Base-by-base conservation (phyloP, 2,888 invertebrate genomes). In the Acleris literana region DNA sequence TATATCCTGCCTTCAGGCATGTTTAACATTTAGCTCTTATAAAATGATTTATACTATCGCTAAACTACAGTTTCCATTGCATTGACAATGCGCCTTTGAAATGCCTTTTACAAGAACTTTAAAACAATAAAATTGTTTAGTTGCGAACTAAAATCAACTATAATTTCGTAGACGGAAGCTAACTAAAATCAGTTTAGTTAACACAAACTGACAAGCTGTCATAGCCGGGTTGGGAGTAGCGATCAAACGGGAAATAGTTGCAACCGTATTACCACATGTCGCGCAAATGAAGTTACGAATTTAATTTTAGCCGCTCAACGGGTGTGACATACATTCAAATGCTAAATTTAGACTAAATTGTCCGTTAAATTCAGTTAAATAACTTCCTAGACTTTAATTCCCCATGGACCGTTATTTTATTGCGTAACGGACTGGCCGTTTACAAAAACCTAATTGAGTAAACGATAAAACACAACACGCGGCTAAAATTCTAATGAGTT, bases 401-500 rank as follows among this genome's bases (percentile, higher is more conserved):
- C 46, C 22, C n/a, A 39, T 22, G 56, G 20, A 3, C 39, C 11
- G 39, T 64, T 22, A 7, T 16, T 52, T 57, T n/a, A 49, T 59
- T 64, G 20, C 58, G 33, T 78, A 80, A 82, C 81, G 81, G 77
- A 79, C 78, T 75, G 68, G 71, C 72, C 76, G 78, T 80, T 75
- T 75, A 72, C 72, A 69, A 73, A 77, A 78, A 75, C 49, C 73
- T 79, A 81, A 84, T 78, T 78, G 71, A 72, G 68, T 64, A 64
- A 71, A 76, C 81, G 71, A 84, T 84, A 85, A 84, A 84, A 76
- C 76, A 75, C 83, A 84, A 76, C 78, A 72, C 75, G 78, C 74
- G 84, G 77, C 68, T 68, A 69, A 83, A 85, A 83, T 83, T 81
- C 76, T 77, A 86, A 86, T 80, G 76, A 77, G 75, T 72, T 66